Evolutionary conservation across 2,113 vertebrate genomes (phyloP).

Genomic region (Rhinolophus ferrumequinum): DNA sequence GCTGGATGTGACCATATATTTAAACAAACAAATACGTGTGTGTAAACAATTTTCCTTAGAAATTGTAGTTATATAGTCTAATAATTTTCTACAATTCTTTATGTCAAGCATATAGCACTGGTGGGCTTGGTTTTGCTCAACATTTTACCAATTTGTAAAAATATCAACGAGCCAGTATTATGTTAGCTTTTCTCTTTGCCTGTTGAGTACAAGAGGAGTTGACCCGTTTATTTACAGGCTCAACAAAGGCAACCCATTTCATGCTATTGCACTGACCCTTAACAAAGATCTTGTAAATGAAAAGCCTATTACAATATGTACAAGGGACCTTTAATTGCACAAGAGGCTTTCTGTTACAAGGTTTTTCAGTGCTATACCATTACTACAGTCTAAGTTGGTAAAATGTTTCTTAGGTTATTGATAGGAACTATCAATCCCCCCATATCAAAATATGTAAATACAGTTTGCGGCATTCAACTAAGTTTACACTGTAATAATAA

Average conservation of each 20-base stretch:
- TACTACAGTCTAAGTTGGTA: constrained; percentile 63
- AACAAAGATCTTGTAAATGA: constrained; percentile 79
- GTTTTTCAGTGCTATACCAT: constrained; percentile 60
- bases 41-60: constrained; percentile 11
- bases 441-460: neutral
- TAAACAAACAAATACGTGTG: neutral
- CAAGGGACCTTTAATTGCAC: constrained; percentile 83
- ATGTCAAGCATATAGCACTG: neutral
- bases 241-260: constrained; percentile 82
- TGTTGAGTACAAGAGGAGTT: constrained; percentile 62
- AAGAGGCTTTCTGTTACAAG: constrained; percentile 77
- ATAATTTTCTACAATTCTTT: constrained; percentile 43
- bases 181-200: constrained; percentile 40
- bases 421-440: neutral
- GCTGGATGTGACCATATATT: neutral
- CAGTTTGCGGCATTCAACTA: constrained; percentile 47
- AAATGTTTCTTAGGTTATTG: constrained; percentile 67
- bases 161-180: constrained; percentile 42
- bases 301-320: constrained; percentile 79
- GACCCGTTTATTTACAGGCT: constrained; percentile 78
- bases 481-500: neutral
- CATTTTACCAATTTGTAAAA: constrained; percentile 31
- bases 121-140: neutral
- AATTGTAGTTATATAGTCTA: neutral
- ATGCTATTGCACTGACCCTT: constrained; percentile 81